A percentile compares a stretch with the other conserved stretches of the same genome.
These are phyloP conservation scores for Anolis apletophallus DNA, from an alignment of 2,797 vertebrate species.

Conservation along the genomic window DNA sequence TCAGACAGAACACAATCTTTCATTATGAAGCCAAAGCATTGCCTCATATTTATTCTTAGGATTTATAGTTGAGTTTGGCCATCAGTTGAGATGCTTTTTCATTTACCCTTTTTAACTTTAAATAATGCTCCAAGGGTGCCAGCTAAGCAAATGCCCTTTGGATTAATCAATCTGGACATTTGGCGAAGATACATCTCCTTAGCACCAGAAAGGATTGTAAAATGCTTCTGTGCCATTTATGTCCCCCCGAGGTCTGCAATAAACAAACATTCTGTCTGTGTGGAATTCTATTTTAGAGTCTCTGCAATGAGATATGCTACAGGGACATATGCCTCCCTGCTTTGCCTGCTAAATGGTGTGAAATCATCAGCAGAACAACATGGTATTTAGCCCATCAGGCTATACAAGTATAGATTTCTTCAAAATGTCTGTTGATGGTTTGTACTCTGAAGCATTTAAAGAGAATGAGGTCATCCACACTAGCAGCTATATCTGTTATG, in stretches of 20 bases:
- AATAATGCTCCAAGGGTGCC: conserved; percentile 7
- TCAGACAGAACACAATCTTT: conserved; percentile 2
- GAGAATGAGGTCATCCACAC: not conserved
- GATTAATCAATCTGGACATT: conserved; percentile 13
- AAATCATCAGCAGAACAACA: not conserved
- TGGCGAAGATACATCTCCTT: conserved; percentile 4
- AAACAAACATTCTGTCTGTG: conserved; percentile 20
- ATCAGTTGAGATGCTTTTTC: not conserved
- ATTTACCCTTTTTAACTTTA: conserved; percentile 22
- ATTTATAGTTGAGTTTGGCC: not conserved
- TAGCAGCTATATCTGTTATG: not conserved
- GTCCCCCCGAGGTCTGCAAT: not conserved
- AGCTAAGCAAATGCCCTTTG: conserved; percentile 30
- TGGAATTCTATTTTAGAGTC: not conserved
- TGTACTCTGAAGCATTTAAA: not conserved
- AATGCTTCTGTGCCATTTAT: conserved; percentile 4
- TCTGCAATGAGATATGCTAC: conserved; percentile 4
- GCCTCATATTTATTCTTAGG: conserved; percentile 11
- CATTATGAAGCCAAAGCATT: not conserved
- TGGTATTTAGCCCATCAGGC: not conserved
- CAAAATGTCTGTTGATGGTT: not conserved
- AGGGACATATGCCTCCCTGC: not conserved
- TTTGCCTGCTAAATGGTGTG: not conserved
- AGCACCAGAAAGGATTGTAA: conserved; percentile 26
- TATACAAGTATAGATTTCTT: conserved; percentile 20